Conservation (phyloP, 2,888 invertebrate species). For the Eristalis tenax region DNA sequence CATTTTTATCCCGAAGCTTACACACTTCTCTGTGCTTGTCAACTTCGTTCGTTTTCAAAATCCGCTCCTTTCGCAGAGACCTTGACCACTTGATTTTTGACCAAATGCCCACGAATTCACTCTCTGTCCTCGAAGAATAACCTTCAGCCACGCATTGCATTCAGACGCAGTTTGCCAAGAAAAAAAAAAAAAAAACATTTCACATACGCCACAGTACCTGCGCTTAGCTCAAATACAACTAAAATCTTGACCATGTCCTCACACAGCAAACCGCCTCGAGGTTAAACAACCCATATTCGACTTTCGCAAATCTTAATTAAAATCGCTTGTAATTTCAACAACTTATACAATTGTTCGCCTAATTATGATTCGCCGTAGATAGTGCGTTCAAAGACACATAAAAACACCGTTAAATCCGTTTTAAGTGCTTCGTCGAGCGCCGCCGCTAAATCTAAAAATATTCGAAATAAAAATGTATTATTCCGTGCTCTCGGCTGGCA, state of each 20-base stretch:
- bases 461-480: neutral
- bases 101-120: no score
- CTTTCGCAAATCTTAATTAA: neutral
- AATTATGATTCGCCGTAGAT: neutral
- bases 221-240: neutral
- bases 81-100: no score
- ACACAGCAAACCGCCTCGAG: neutral
- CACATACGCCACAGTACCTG: neutral
- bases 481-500: neutral
- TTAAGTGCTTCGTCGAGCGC: neutral
- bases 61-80: no score
- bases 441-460: neutral
- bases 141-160: neutral
- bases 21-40: neutral
- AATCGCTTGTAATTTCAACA: neutral
- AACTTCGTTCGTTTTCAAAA: neutral
- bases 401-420: neutral
- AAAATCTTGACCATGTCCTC: neutral
- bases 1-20: neutral
- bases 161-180: neutral
- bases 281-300: neutral
- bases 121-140: no score
- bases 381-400: neutral
- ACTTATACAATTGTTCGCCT: neutral
- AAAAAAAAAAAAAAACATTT: neutral